Evolutionary conservation across 2,113 vertebrate species (phyloP).

Genomic region (Cyphomyrus plagiostoma): DNA sequence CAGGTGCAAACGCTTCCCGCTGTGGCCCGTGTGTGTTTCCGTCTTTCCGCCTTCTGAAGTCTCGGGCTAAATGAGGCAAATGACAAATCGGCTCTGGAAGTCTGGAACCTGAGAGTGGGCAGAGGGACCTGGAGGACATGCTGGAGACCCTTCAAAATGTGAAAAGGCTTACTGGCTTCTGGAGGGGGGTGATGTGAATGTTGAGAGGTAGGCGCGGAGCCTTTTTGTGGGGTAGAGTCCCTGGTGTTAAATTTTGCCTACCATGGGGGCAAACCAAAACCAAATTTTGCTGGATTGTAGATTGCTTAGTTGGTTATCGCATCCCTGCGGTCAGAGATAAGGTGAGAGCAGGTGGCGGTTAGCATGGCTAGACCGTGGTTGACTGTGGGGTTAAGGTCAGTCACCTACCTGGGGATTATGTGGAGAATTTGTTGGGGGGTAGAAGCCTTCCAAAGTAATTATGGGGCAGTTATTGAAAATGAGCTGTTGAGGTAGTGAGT

Average conservation of each 20-base stretch:
- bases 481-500: slow-evolving; percentile 4
- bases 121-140: neutral
- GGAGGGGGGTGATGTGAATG: neutral
- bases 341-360: neutral
- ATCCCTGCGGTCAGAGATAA: neutral
- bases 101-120: neutral
- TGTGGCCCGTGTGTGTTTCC: neutral
- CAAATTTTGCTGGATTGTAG: neutral
- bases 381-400: neutral
- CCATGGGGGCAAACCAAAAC: neutral
- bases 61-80: neutral
- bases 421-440: neutral
- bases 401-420: neutral
- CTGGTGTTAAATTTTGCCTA: neutral
- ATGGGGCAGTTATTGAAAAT: slow-evolving; percentile 18
- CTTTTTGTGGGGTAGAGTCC: neutral
- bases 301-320: neutral
- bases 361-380: neutral
- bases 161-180: neutral
- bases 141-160: neutral
- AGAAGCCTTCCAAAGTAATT: slow-evolving; percentile 12
- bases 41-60: neutral
- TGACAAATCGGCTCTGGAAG: neutral
- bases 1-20: neutral
- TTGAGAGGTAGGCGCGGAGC: neutral